Base-by-base conservation (phyloP, 2,113 vertebrate species). In the Myotis lucifugus region DNA sequence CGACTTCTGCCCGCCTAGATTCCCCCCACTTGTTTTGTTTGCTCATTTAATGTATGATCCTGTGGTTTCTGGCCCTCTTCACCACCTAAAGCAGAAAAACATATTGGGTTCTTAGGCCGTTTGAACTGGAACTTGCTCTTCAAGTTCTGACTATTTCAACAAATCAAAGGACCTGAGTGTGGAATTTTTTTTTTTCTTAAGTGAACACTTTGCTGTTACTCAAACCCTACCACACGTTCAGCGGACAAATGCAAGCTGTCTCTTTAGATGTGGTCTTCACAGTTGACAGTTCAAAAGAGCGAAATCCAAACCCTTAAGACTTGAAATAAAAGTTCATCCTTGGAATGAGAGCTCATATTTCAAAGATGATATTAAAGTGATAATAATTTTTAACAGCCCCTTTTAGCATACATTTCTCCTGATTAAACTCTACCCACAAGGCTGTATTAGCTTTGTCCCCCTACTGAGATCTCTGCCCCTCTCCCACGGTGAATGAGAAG, bases 41-140 rank as follows among this genome's bases (percentile, higher is more conserved):
- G 81, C 64, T 95, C 69, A 77, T 97, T 88, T 94, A 76, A 95
- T 89, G 69, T 70, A 64, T 56, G 91, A 90, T 86, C 76, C 85
- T 96, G 52, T 90, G 91, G 85, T 98, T 98, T 96, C 90, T 97
- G 50, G 54, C 88, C 96, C 25, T 88, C 85, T 90, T 95, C 88
- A 84, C 72, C 83, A 94, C 86, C 52, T 96, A 92, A 81, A 96
- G 92, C 67, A 76, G 88, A 74, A 96, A 91, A 95, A 95, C 56
- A 48, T 25, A 72, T 81, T 84, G 48, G 7, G 66, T 67, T 84
- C 93, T 96, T 93, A 32, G 94, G 97, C 96, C 82, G 14, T 90
- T 98, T 91, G 96, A 94, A 97, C 95, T 97, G 95, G 96, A 98
- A 98, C 93, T 97, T 95, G 92, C 84, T 96, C 72, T 96, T 86